Evolutionary conservation across 2,888 invertebrate genomes (phyloP), one percentile per base, ranked within the genome.

Genomic region (Nipponacmea schrenckii): DNA sequence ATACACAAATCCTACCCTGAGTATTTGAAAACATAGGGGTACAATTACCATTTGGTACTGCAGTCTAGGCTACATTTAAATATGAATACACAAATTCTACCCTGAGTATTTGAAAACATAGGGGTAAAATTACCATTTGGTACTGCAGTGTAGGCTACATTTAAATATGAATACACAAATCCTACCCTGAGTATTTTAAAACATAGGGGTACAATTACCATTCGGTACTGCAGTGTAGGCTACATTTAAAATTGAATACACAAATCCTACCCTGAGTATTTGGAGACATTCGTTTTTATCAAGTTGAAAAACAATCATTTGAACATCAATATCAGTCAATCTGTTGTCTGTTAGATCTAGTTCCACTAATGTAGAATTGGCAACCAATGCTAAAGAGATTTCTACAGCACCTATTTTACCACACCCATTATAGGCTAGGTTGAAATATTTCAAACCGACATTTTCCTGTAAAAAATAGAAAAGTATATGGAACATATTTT

Each of bases 301-400:
- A 48, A 84, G 75, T 15, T 76, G 72, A 39, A 72, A 73, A 10
- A 78, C 79, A 5, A 85, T 48, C n/a, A 76, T 66, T 31, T 74
- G 74, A 15, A 82, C 68, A 31, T 83, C 84, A 7, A 71, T 67
- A 65, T 84, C 80, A 17, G 78, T 77, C 64, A 85, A 77, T 69
- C 83, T 76, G 71, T 85, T 85, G 67, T 81, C 80, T 15, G 84
- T 80, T 50, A 85, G 73, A 69, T 85, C 85, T 8, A 85, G 76
- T 46, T 81, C 80, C 48, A 73, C 72, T 26, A 85, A 66, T 12
- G 81, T 79, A 31, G 79, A 72, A 73, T 85, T 85, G 24, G 71
- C 73, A n/a, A 75, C 77, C 44, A 86, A 67, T 14, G 80, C 81
- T n/a, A 74, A 71, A 0, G 75, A 80, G 44, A 83, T 74, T 27